Percentiles rank a stretch among this genome's conserved stretches.
Evolutionary conservation across 2,888 invertebrate genomes (phyloP).

Genomic region (Drosophila antonietae): DNA sequence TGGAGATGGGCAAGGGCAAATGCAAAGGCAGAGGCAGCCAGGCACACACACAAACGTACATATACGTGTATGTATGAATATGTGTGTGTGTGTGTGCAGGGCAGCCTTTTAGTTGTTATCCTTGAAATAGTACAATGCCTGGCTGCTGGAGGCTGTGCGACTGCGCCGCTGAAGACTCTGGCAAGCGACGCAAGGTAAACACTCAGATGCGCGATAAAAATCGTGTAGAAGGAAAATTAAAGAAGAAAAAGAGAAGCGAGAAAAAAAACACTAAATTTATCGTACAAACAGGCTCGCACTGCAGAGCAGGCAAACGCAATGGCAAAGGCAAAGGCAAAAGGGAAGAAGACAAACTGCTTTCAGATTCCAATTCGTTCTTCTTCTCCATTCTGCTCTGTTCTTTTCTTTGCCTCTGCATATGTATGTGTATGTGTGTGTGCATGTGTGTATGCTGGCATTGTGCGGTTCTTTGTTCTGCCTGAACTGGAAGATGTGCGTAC

Average conservation of each 20-base stretch:
- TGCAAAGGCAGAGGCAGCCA: constrained; percentile 12
- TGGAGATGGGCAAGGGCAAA: constrained; percentile 33
- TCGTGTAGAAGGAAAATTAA: constrained; percentile 51
- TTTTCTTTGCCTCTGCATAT: constrained; percentile 13
- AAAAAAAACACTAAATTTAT: constrained; percentile 36
- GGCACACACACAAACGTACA: constrained; percentile 5
- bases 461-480: constrained; percentile 55
- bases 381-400: constrained; percentile 30
- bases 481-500: constrained; percentile 61
- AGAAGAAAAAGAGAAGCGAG: constrained; percentile 11
- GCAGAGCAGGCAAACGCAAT: constrained; percentile 35
- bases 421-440: not conserved
- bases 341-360: constrained; percentile 80
- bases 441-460: constrained; percentile 10
- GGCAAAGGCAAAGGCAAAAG: constrained; percentile 37
- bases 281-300: constrained; percentile 53
- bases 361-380: constrained; percentile 69
- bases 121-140: constrained; percentile 83
- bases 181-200: constrained; percentile 56
- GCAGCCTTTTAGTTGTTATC: constrained; percentile 68
- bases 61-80: not conserved
- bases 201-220: constrained; percentile 64
- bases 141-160: constrained; percentile 65
- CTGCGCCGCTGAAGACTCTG: constrained; percentile 44
- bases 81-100: not conserved